Conservation (phyloP, 2,113 vertebrate genomes). For the Onychostoma macrolepis region DNA sequence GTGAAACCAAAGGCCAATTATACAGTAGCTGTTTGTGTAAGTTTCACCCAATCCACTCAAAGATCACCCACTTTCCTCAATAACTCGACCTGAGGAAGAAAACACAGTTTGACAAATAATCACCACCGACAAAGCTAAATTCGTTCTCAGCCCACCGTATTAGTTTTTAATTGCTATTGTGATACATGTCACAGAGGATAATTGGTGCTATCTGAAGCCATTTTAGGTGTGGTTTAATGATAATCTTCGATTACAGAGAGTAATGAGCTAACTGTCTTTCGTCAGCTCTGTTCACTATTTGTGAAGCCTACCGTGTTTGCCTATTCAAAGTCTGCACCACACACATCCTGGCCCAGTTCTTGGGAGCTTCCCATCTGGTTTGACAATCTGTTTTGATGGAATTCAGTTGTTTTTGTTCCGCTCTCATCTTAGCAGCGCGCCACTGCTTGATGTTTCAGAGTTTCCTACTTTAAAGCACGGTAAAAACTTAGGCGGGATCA, state of each 20-base stretch:
- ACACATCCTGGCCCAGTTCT: slow-evolving; percentile 70
- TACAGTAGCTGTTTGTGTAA: slow-evolving; percentile 15
- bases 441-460: slow-evolving; percentile 70
- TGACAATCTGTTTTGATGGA: slow-evolving; percentile 81
- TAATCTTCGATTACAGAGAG: slow-evolving; percentile 55
- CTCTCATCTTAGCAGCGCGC: slow-evolving; percentile 68
- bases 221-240: slow-evolving; percentile 17
- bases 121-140: slow-evolving; percentile 4
- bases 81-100: neutral
- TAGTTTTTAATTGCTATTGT: slow-evolving; percentile 33
- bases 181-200: slow-evolving; percentile 4
- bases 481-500: slow-evolving; percentile 72
- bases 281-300: slow-evolving; percentile 59
- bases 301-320: slow-evolving; percentile 60
- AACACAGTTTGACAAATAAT: slow-evolving; percentile 11
- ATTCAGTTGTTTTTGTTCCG: slow-evolving; percentile 70
- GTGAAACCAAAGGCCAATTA: slow-evolving; percentile 35
- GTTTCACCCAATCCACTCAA: neutral
- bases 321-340: slow-evolving; percentile 68
- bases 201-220: neutral
- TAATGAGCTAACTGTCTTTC: slow-evolving; percentile 56
- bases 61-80: neutral
- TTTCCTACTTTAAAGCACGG: slow-evolving; percentile 62
- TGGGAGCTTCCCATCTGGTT: slow-evolving; percentile 76
- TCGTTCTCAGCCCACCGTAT: neutral